phyloP scores from a whole-genome alignment of 2,113 vertebrate genomes.

The Lota lota region DNA sequence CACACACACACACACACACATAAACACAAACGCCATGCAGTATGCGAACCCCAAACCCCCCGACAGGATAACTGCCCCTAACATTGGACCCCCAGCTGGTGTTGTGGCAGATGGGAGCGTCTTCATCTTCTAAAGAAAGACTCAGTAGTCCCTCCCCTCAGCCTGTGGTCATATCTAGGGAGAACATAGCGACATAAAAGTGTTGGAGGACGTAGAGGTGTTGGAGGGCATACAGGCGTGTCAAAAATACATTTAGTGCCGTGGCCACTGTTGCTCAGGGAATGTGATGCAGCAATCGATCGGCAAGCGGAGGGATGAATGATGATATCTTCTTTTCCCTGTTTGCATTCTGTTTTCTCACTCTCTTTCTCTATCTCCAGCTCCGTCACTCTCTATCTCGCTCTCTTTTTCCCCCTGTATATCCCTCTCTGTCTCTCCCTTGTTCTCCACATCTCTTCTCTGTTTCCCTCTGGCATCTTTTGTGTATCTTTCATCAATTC shows the following conservation, averaged over 20 bases:
- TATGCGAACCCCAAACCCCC: neutral
- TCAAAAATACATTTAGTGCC: neutral
- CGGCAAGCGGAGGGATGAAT: no score
- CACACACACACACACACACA: no score
- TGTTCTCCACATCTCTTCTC: constrained; percentile 9
- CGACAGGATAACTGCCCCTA: constrained; percentile 18
- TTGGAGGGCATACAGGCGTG: neutral
- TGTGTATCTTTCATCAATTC: constrained; percentile 14
- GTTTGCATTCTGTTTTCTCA: neutral
- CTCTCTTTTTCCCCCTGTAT: neutral
- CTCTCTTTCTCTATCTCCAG: neutral
- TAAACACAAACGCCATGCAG: no score
- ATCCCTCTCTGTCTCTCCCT: neutral
- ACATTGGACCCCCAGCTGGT: constrained; percentile 49
- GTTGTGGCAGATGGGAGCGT: constrained; percentile 64
- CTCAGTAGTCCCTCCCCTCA: constrained; percentile 12
- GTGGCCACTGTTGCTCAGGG: constrained; percentile 15
- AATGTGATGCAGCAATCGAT: constrained; percentile 21
- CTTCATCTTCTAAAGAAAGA: constrained; percentile 39
- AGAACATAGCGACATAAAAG: constrained; percentile 31
- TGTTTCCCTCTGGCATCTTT: constrained; percentile 12
- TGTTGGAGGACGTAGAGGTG: constrained; percentile 39
- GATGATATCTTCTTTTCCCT: neutral
- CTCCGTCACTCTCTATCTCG: neutral
- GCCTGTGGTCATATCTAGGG: constrained; percentile 30